These are phyloP conservation scores for Drosophila yakuba DNA, from an alignment of 1,140 invertebrate species.

Conservation along the genomic window DNA sequence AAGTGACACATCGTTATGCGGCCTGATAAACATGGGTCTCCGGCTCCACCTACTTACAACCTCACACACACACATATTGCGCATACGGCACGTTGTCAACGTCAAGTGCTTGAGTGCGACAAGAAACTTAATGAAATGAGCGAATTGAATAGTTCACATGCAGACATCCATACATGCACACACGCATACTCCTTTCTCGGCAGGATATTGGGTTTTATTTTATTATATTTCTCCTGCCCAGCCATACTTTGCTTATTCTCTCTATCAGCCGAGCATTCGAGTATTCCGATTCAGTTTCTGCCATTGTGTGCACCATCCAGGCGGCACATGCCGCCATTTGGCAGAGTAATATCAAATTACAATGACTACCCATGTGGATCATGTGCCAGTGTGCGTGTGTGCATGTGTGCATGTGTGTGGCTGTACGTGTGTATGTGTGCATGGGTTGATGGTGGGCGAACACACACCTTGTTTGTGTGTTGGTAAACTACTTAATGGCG, in stretches of 20 bases:
- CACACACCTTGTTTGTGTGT: conserved; percentile 34
- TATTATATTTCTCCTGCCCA: conserved; percentile 57
- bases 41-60: conserved; percentile 23
- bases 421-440: conserved; percentile 12
- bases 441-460: neutral
- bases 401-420: neutral
- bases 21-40: conserved; percentile 64
- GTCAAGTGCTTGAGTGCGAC: conserved; percentile 66
- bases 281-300: conserved; percentile 25
- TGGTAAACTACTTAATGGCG: conserved; percentile 84
- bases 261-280: conserved; percentile 8
- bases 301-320: conserved; percentile 55
- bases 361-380: conserved; percentile 55
- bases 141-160: conserved; percentile 72
- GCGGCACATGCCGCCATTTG: conserved; percentile 74
- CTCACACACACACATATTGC: conserved; percentile 49
- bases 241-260: conserved; percentile 35
- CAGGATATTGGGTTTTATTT: conserved; percentile 73
- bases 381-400: neutral
- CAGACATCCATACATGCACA: conserved; percentile 15
- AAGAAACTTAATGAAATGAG: conserved; percentile 81
- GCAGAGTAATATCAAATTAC: conserved; percentile 79
- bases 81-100: conserved; percentile 67
- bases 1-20: conserved; percentile 78
- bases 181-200: conserved; percentile 31